These are phyloP conservation scores for Tympanoctomys barrerae DNA, from an alignment of 2,797 vertebrate species.

Conservation along the genomic window DNA sequence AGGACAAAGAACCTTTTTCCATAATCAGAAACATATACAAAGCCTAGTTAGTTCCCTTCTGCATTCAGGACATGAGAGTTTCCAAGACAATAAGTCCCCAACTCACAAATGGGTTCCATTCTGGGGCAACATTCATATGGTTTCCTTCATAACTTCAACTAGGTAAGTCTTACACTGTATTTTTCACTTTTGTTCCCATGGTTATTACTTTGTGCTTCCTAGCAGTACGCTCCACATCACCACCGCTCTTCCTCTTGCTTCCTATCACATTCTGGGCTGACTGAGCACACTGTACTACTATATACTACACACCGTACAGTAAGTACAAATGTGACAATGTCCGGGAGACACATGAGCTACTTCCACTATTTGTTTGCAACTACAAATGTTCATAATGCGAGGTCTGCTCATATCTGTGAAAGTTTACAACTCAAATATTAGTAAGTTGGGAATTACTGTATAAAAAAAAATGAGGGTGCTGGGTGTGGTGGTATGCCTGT, in stretches of 20 bases:
- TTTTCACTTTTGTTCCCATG: background rate
- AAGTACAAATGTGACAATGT: background rate
- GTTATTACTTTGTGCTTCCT: background rate
- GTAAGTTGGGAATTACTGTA: background rate
- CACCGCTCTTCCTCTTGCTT: background rate
- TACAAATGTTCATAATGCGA: background rate
- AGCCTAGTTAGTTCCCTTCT: background rate
- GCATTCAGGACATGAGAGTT: background rate
- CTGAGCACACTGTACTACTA: background rate
- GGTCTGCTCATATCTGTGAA: background rate
- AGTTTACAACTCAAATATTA: background rate
- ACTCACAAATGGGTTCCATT: background rate
- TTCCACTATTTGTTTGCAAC: background rate
- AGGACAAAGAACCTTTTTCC: background rate
- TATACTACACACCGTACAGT: background rate
- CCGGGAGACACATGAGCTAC: background rate
- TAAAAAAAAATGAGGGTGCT: background rate
- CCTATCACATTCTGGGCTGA: background rate
- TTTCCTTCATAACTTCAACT: background rate
- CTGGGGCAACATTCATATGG: background rate
- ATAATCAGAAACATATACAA: background rate
- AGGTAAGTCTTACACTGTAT: background rate
- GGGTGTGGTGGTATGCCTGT: too few species aligned
- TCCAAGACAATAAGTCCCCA: background rate
- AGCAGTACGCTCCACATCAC: background rate